These are phyloP conservation scores for Prunella fulvescens DNA, from an alignment of 2,113 vertebrate genomes.

Conservation along the genomic window DNA sequence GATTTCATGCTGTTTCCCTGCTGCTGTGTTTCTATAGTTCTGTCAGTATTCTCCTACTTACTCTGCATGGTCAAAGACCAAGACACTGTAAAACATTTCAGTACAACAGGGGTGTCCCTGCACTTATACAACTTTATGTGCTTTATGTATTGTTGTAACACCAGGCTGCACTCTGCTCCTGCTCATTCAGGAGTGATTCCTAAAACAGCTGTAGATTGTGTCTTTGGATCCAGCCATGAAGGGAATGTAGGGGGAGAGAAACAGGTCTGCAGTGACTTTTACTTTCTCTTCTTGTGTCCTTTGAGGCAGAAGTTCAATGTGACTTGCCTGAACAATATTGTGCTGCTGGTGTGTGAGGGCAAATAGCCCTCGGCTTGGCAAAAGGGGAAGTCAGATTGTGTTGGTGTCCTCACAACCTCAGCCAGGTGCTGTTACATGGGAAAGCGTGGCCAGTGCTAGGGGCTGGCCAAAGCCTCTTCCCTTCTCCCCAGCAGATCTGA, in stretches of 20 bases:
- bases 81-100: not conserved
- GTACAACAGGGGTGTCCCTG: not conserved
- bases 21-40: not conserved
- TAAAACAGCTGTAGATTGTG: not conserved
- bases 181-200: not conserved
- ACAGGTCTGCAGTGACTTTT: not conserved
- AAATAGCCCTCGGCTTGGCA: not conserved
- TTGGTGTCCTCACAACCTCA: accelerated
- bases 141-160: not conserved
- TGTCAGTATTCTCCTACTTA: not conserved
- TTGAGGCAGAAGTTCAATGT: not conserved
- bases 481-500: not conserved
- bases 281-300: not conserved
- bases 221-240: not conserved
- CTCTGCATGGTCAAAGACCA: not conserved
- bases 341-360: not conserved
- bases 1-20: not conserved
- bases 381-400: not conserved
- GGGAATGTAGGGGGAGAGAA: not conserved
- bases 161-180: not conserved
- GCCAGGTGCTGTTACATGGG: accelerated
- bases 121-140: not conserved
- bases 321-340: not conserved
- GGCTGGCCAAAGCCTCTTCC: not conserved
- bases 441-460: not conserved